Conservation (phyloP, 1,140 invertebrate genomes). For the Drosophila funebris region DNA sequence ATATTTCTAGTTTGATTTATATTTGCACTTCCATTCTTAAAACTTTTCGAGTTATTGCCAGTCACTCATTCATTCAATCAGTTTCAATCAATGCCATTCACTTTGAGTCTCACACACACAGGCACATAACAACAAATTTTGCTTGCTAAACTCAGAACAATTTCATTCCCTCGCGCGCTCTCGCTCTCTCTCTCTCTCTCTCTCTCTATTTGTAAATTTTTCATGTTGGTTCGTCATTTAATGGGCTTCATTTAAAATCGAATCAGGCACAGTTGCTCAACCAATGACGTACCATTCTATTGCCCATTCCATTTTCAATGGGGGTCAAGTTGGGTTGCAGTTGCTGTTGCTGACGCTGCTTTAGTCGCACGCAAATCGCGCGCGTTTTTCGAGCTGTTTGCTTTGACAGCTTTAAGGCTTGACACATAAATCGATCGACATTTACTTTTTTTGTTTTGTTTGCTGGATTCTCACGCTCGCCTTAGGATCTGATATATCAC, state of each 20-base stretch:
- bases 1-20: not conserved
- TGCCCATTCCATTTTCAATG: not conserved
- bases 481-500: constrained; percentile 35
- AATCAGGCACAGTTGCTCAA: constrained; percentile 33
- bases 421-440: constrained; percentile 58
- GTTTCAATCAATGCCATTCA: constrained; percentile 48
- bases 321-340: constrained; percentile 24
- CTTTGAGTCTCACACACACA: not conserved
- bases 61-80: constrained; percentile 50
- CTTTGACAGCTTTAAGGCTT: constrained; percentile 37
- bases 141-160: constrained; percentile 17
- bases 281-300: not conserved
- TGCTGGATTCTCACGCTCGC: constrained; percentile 5
- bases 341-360: constrained; percentile 4
- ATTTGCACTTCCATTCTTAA: not conserved
- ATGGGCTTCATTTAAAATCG: constrained; percentile 52
- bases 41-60: constrained; percentile 7
- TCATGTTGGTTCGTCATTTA: constrained; percentile 56
- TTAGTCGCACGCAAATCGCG: constrained; percentile 38
- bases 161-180: not conserved
- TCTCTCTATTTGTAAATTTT: constrained; percentile 26
- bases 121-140: constrained; percentile 20
- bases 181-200: not conserved
- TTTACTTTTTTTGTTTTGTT: constrained; percentile 27
- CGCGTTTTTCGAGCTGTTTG: constrained; percentile 28